These are phyloP conservation scores for Zenarchopterus dispar DNA, from an alignment of 2,797 vertebrate species.

Conservation along the genomic window DNA sequence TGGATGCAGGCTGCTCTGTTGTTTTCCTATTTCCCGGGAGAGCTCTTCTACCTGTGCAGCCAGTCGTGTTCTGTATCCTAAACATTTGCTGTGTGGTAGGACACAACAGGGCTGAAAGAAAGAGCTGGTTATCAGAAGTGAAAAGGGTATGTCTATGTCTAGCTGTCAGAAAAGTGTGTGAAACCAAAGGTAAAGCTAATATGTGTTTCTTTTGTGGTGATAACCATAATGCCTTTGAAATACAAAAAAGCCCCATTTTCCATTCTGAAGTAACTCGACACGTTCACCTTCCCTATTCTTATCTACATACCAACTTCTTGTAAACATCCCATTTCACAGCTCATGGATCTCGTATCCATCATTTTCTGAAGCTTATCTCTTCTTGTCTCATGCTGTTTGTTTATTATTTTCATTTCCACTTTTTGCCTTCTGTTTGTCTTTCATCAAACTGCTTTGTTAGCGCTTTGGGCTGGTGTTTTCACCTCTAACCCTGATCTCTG, in stretches of 20 bases:
- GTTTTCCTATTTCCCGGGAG: conserved; percentile 56
- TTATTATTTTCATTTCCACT: conserved; percentile 70
- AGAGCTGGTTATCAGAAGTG: conserved; percentile 35
- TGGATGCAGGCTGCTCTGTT: conserved; percentile 46
- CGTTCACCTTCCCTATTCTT: neutral
- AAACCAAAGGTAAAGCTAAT: neutral
- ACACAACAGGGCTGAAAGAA: conserved; percentile 23
- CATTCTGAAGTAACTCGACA: conserved; percentile 1
- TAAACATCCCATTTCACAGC: conserved; percentile 5
- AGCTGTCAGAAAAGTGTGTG: conserved; percentile 3
- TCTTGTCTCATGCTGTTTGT: conserved; percentile 26
- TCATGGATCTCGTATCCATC: neutral
- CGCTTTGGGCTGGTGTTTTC: conserved; percentile 33
- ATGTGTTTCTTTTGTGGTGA: conserved; percentile 4
- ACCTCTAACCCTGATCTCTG: conserved; percentile 42
- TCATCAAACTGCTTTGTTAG: conserved; percentile 43
- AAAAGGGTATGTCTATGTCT: neutral
- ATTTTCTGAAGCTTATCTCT: neutral
- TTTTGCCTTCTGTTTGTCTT: conserved; percentile 21
- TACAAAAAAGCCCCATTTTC: conserved; percentile 17
- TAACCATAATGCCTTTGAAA: conserved; percentile 2
- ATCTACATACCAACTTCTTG: conserved; percentile 14
- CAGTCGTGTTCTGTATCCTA: conserved; percentile 44
- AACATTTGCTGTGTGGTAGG: conserved; percentile 39
- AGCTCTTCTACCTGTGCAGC: conserved; percentile 60